Conservation (phyloP, 2,113 vertebrate species). For the Marcusenius ussheri region DNA sequence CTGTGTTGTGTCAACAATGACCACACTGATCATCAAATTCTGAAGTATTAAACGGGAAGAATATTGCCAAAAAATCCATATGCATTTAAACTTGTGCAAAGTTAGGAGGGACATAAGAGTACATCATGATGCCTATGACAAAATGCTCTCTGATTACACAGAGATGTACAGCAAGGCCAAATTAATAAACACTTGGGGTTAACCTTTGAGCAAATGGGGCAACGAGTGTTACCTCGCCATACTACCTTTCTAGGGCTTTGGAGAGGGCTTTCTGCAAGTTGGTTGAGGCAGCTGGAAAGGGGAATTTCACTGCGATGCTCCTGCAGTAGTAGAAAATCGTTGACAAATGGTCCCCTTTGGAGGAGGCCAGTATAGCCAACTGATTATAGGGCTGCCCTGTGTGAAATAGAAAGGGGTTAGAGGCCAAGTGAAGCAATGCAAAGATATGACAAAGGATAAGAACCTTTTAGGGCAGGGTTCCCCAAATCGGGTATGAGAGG, state of each 20-base stretch:
- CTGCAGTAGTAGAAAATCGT: slow-evolving; percentile 99
- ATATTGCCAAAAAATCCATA: background rate
- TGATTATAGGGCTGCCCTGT: slow-evolving; percentile 98
- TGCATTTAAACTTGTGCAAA: background rate
- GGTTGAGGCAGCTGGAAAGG: slow-evolving; percentile 96
- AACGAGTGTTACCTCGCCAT: background rate
- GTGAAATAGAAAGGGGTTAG: slow-evolving; percentile 24
- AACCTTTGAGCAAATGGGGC: background rate
- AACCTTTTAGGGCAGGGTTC: background rate
- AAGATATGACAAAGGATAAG: background rate
- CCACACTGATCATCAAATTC: background rate
- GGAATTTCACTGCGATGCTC: slow-evolving; percentile 98
- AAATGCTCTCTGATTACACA: background rate
- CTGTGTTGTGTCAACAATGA: too few species aligned
- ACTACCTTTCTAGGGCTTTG: slow-evolving; percentile 95
- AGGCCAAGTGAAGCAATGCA: background rate
- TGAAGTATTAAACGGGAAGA: background rate
- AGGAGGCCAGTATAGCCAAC: slow-evolving; percentile 96
- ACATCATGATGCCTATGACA: background rate
- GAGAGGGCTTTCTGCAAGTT: slow-evolving; percentile 98
- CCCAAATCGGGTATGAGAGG: background rate
- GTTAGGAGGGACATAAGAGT: background rate
- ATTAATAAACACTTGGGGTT: background rate
- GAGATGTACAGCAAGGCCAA: background rate
- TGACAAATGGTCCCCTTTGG: slow-evolving; percentile 97